phyloP scores from a whole-genome alignment of 1,140 invertebrate species.

The Aphelenchoides besseyi region DNA sequence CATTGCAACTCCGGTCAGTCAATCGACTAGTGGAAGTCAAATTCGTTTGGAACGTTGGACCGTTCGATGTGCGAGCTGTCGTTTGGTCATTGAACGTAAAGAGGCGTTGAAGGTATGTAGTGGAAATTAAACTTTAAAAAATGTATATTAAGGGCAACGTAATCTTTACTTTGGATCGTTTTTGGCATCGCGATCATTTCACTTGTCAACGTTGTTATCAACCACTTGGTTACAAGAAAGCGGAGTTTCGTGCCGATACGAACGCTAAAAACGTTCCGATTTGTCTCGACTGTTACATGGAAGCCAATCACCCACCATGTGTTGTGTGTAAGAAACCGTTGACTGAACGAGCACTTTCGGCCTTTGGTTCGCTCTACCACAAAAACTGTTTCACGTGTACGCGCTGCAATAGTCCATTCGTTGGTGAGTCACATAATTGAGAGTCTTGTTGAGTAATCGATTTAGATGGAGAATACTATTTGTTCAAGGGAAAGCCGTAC shows the following conservation, averaged over 20 bases:
- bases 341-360: constrained; percentile 15
- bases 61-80: constrained; percentile 17
- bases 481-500: constrained; percentile 26
- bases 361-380: constrained; percentile 11
- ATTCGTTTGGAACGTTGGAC: not conserved
- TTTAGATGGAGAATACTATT: constrained; percentile 26
- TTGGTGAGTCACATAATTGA: not conserved
- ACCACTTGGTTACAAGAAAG: constrained; percentile 11
- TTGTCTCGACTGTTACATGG: constrained; percentile 32
- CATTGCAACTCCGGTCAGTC: not conserved
- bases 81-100: not conserved
- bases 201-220: constrained; percentile 16
- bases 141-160: constrained; percentile 17
- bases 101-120: constrained; percentile 6
- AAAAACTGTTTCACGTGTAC: constrained; percentile 25
- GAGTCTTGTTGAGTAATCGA: not conserved
- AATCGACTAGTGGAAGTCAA: too few species aligned
- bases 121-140: too few species aligned
- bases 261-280: constrained; percentile 13
- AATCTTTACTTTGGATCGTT: constrained; percentile 10
- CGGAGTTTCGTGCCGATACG: not conserved
- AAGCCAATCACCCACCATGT: constrained; percentile 22
- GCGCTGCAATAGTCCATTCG: constrained; percentile 24
- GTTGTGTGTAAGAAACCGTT: constrained; percentile 17
- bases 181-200: constrained; percentile 31